These are phyloP conservation scores for Orthonevra nobilis DNA, from an alignment of 2,888 invertebrate genomes.

Conservation along the genomic window DNA sequence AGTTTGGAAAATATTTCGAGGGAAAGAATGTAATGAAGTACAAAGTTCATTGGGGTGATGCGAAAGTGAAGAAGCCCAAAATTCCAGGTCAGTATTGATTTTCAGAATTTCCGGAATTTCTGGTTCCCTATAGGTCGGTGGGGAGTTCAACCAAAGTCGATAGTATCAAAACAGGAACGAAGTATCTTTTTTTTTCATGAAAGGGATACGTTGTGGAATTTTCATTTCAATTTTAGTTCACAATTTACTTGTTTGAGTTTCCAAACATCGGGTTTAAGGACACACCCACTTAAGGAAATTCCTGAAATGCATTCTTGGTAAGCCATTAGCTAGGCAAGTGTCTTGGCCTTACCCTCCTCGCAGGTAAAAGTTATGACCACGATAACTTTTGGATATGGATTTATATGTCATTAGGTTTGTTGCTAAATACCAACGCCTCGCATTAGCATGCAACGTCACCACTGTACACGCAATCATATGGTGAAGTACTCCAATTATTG, in stretches of 20 bases:
- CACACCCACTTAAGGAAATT: too few species aligned
- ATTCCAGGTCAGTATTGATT: slow-evolving; percentile 31
- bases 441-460: slow-evolving; percentile 49
- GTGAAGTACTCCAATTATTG: slow-evolving; percentile 33
- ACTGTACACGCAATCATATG: slow-evolving; percentile 31
- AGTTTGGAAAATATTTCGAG: too few species aligned
- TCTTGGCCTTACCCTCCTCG: too few species aligned
- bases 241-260: too few species aligned
- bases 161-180: too few species aligned
- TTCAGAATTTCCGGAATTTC: neutral
- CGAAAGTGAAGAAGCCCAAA: slow-evolving; percentile 3
- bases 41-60: neutral
- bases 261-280: too few species aligned
- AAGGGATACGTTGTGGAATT: too few species aligned
- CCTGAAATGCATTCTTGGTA: slow-evolving; percentile 1
- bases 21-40: neutral
- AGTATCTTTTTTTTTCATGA: too few species aligned
- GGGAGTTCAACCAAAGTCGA: neutral
- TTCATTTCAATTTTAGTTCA: too few species aligned
- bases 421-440: slow-evolving; percentile 44
- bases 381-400: slow-evolving; percentile 31
- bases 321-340: neutral
- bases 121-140: neutral
- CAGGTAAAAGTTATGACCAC: slow-evolving; percentile 46
- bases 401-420: slow-evolving; percentile 59